Evolutionary conservation across 1,140 invertebrate genomes (phyloP).

Genomic region (Galendromus occidentalis): DNA sequence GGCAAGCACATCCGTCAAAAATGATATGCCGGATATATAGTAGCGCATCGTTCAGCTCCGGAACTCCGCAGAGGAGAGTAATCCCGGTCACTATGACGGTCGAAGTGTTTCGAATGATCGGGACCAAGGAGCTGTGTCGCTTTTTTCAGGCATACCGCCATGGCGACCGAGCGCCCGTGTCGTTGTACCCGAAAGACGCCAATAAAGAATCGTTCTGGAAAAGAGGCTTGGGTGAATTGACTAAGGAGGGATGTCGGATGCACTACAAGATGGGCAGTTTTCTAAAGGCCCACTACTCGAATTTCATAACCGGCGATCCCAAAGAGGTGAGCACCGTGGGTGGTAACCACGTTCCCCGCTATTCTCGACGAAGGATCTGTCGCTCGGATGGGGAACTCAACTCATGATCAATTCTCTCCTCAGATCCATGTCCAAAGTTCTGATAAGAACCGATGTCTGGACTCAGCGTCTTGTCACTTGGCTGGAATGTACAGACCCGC

Average conservation of each 20-base stretch:
- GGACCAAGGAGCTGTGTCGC: background rate
- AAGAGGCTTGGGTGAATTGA: background rate
- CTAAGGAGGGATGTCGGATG: conserved; percentile 6
- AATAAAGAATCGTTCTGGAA: conserved; percentile 4
- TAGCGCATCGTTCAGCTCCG: too few relatives aligned
- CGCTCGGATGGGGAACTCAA: background rate
- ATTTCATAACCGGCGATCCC: background rate
- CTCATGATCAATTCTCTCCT: too few relatives aligned
- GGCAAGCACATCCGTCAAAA: too few relatives aligned
- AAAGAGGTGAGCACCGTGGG: background rate
- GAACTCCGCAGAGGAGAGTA: too few relatives aligned
- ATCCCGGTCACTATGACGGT: too few relatives aligned
- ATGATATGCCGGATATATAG: too few relatives aligned
- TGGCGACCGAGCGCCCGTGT: background rate
- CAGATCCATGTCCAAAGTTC: conserved; percentile 1
- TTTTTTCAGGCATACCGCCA: background rate
- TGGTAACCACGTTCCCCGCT: background rate
- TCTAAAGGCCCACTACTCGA: background rate
- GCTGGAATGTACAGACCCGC: conserved; percentile 1
- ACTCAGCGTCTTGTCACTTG: conserved; percentile 1
- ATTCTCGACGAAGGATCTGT: background rate
- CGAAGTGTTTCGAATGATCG: too few relatives aligned
- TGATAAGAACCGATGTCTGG: conserved; percentile 1
- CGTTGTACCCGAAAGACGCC: background rate
- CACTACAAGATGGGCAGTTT: background rate